Evolutionary conservation across 2,113 vertebrate genomes (phyloP), one percentile per base, ranked within the genome.

Genomic region (Arizona elegans): DNA sequence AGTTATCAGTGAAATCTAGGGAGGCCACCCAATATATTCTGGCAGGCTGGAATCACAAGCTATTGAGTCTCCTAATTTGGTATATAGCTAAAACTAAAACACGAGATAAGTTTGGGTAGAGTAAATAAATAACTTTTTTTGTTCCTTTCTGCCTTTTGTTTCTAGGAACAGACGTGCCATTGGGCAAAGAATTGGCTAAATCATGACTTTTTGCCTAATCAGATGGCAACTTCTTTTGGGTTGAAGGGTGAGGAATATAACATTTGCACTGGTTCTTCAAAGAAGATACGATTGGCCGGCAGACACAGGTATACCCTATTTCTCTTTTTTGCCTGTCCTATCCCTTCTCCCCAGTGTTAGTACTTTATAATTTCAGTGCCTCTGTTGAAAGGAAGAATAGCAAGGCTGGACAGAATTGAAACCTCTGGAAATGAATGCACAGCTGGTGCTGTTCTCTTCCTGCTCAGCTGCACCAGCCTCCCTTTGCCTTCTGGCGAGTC

Each of bases 391-490:
- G 15, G 24, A 43, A 81, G 87, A 24, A 92, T 92, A 33, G 54
- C 12, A 85, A 52, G 65, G 26, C 54, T 17, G 17, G 55, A 55
- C 91, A 15, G 70, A 52, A 90, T 43, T 53, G 75, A 90, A 94
- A 94, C 93, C 93, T 87, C 93, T 94, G 93, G 93, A 92, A 92
- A 92, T 62, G 93, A 90, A 65, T 90, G 21, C 81, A 58, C 95
- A 94, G 91, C 87, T 92, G 43, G 1, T 87, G 13, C 52, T 55
- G 56, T 56, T 5, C 47, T 24, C 55, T 53, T 43, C 56, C 92
- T 85, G 65, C 92, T 91, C 3, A 21, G 86, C 21, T 50, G 15
- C 38, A 55, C 47, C 2, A 8, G 7, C 81, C 5, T 43, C 43
- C 43, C 12, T 59, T 90, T 92, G 75, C 92, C 92, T 94, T 93